Conservation (phyloP, 2,888 invertebrate genomes). For the Phalangium opilio region DNA sequence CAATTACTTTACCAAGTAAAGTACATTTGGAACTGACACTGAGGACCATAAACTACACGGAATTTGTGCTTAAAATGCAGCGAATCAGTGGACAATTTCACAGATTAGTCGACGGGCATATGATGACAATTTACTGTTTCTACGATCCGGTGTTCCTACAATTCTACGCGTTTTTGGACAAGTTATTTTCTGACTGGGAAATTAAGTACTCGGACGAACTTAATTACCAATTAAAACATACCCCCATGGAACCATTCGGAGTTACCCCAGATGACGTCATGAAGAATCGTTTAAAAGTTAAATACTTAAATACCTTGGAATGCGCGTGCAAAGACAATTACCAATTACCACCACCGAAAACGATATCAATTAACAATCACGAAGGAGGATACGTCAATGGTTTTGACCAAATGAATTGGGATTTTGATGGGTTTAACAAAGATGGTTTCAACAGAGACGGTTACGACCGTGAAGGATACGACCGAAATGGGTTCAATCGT, state of each 20-base stretch:
- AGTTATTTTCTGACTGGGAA: conserved; percentile 28
- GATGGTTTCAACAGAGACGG: conserved; percentile 28
- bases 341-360: conserved; percentile 7
- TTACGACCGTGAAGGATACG: conserved; percentile 26
- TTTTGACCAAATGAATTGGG: conserved; percentile 26
- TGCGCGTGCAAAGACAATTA: conserved; percentile 3
- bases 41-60: conserved; percentile 24
- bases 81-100: conserved; percentile 24
- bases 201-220: conserved; percentile 22
- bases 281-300: conserved; percentile 26
- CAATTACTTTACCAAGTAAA: conserved; percentile 25
- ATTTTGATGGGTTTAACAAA: conserved; percentile 25
- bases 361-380: conserved; percentile 17
- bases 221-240: conserved; percentile 25
- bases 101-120: conserved; percentile 28
- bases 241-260: conserved; percentile 27
- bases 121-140: conserved; percentile 25
- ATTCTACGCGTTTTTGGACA: conserved; percentile 28
- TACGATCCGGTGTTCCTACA: conserved; percentile 29
- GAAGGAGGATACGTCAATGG: conserved; percentile 26
- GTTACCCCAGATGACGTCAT: conserved; percentile 27
- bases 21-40: conserved; percentile 26
- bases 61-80: conserved; percentile 25
- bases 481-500: conserved; percentile 26
- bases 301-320: conserved; percentile 24